Evolutionary conservation across 2,113 vertebrate species (phyloP), one percentile per base, ranked within the genome.

Genomic region (Scartelaos histophorus): DNA sequence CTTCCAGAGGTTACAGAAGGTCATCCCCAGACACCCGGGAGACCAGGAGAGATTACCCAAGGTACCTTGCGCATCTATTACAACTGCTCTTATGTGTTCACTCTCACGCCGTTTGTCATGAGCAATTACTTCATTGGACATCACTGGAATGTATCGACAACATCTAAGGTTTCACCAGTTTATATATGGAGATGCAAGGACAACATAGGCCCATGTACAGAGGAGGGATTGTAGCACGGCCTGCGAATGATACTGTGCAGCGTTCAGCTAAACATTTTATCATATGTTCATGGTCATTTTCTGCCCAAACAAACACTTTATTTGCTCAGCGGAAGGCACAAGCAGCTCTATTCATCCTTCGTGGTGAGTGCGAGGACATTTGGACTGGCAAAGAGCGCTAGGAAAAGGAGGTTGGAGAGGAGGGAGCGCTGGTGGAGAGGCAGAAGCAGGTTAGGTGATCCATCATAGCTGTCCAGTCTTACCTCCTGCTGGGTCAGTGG

Each of bases 1-100:
- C 85, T 99, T 98, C 86, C 97, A 99, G 91, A 95, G 97, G 82
- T 95, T 99, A 91, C 97, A 99, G 80, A 99, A 99, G 82, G 97
- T 99, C 85, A 97, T 99, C 88, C 97, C 97, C 13, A 94, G 97
- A 88, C 97, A 99, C 81, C 97, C 97, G 0, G 97, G 97, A 70
- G 97, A 99, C 82, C 97, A 97, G 0, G 97, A 99, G 83, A 94
- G 97, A 93, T 90, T 99, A 93, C 97, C 97, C 22, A 99, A 99
- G 97, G 97, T 98, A 93, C 80, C 51, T 54, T 76, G 75, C n/a
- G 22, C 71, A 45, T 56, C 66, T 67, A 22, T 22, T 47, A 66
- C 69, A 35, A 70, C 69, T 81, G 70, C 70, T 85, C 75, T 85
- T 75, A 47, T 82, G 69, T 84, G 49, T 81, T 65, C 13, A 24